A percentile compares a stretch with the other conserved stretches of the same genome.
Evolutionary conservation across 1,140 invertebrate genomes (phyloP).

Genomic region (Aphelinus atriplicis): DNA sequence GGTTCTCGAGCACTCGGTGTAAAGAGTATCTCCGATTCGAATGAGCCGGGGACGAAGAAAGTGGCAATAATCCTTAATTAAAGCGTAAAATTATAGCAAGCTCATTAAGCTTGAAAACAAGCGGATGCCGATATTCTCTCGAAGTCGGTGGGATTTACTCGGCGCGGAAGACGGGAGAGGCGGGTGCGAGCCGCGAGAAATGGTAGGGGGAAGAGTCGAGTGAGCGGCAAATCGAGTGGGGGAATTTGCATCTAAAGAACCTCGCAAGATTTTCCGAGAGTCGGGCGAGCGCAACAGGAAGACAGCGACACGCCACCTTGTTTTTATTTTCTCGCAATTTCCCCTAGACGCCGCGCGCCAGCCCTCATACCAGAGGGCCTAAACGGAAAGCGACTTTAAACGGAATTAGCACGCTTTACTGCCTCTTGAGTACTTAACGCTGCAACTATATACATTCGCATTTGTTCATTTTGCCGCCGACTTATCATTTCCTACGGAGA

Average conservation of each 20-base stretch:
- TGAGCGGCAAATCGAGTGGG: constrained; percentile 18
- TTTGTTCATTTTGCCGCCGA: constrained; percentile 35
- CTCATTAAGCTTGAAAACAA: constrained; percentile 33
- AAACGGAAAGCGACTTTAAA: constrained; percentile 59
- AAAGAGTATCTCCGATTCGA: constrained; percentile 13
- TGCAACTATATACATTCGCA: background rate
- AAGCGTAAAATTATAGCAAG: constrained; percentile 30
- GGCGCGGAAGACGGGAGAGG: background rate
- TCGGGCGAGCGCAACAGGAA: constrained; percentile 37
- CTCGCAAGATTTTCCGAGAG: constrained; percentile 45
- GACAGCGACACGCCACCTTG: constrained; percentile 32
- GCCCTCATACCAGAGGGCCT: constrained; percentile 23
- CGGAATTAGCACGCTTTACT: constrained; percentile 59
- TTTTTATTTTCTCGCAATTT: constrained; percentile 62
- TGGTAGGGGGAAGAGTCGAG: background rate
- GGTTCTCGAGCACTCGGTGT: constrained; percentile 4
- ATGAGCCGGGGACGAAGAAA: background rate
- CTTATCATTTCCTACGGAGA: background rate
- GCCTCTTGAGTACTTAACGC: constrained; percentile 34
- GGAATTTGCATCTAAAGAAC: constrained; percentile 58
- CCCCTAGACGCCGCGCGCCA: constrained; percentile 35
- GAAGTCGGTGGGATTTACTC: background rate
- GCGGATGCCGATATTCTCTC: constrained; percentile 18
- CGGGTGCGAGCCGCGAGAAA: background rate
- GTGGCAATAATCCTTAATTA: constrained; percentile 33